phyloP scores from a whole-genome alignment of 2,797 vertebrate genomes.

The Cetoscarus ocellatus region DNA sequence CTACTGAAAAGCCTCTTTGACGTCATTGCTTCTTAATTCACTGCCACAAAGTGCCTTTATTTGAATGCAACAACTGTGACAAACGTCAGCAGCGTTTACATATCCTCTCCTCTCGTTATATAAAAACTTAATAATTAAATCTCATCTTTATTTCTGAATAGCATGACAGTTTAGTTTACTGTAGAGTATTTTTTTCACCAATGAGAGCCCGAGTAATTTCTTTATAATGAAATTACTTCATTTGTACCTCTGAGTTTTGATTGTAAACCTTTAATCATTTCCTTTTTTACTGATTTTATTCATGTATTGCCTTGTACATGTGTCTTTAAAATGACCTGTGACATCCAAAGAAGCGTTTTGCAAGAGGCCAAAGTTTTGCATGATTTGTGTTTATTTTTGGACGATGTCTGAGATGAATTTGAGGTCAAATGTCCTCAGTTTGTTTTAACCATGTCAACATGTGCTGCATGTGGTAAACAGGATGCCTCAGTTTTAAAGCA shows the following conservation, averaged over 20 bases:
- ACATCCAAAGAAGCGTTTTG: constrained; percentile 38
- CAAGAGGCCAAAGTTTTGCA: not conserved
- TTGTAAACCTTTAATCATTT: constrained; percentile 14
- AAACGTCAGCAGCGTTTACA: constrained; percentile 36
- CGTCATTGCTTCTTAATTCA: constrained; percentile 8
- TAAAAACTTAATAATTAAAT: constrained; percentile 12
- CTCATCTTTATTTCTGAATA: not conserved
- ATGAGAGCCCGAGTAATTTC: constrained; percentile 31
- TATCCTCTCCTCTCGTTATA: constrained; percentile 7
- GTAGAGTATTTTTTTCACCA: constrained; percentile 11
- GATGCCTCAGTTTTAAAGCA: not conserved
- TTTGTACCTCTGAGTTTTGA: constrained; percentile 30
- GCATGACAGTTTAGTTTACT: constrained; percentile 11
- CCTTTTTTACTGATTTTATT: constrained; percentile 1
- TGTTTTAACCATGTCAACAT: not conserved
- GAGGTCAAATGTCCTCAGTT: constrained; percentile 10
- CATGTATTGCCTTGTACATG: constrained; percentile 8
- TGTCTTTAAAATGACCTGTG: constrained; percentile 19
- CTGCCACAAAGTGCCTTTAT: constrained; percentile 33
- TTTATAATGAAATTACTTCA: constrained; percentile 2
- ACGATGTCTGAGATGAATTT: not conserved
- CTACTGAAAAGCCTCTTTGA: no score
- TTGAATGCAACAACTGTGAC: constrained; percentile 11
- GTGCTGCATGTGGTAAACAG: not conserved
- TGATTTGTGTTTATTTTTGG: constrained; percentile 8